Percentiles rank a stretch among this genome's conserved stretches.
Evolutionary conservation across 2,797 vertebrate species (phyloP).

Genomic region (Alosa sapidissima): DNA sequence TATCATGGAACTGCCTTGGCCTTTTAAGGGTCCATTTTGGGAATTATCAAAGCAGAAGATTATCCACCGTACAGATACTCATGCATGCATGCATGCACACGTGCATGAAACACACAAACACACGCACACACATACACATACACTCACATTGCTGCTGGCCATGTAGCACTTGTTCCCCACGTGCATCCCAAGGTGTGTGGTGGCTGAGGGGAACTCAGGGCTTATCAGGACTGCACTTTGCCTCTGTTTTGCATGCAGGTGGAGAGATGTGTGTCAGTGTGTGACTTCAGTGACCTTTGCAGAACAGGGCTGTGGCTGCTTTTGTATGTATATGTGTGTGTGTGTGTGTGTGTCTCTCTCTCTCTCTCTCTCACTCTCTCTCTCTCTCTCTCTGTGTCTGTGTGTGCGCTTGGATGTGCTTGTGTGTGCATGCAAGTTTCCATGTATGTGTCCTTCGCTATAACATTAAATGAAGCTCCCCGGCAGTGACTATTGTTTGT

Average conservation of each 20-base stretch:
- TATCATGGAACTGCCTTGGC: background rate
- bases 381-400: background rate
- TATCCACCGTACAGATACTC: background rate
- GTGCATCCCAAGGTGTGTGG: background rate
- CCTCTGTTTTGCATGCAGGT: constrained; percentile 7
- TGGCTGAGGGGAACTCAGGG: background rate
- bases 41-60: constrained; percentile 33
- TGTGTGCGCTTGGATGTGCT: background rate
- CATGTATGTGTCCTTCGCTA: background rate
- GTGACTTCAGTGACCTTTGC: constrained; percentile 5
- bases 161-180: background rate
- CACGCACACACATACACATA: background rate
- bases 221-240: background rate
- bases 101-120: background rate
- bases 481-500: too few species aligned
- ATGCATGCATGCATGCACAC: background rate
- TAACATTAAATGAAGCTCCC: too few species aligned
- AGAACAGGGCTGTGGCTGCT: background rate
- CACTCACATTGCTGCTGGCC: background rate
- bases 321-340: background rate
- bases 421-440: background rate
- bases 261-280: constrained; percentile 24
- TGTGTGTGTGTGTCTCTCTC: background rate
- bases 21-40: constrained; percentile 30
- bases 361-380: background rate